A percentile compares a stretch with the other conserved stretches of the same genome.
These are phyloP conservation scores for Blennius ocellaris DNA, from an alignment of 2,113 vertebrate genomes.

Conservation along the genomic window DNA sequence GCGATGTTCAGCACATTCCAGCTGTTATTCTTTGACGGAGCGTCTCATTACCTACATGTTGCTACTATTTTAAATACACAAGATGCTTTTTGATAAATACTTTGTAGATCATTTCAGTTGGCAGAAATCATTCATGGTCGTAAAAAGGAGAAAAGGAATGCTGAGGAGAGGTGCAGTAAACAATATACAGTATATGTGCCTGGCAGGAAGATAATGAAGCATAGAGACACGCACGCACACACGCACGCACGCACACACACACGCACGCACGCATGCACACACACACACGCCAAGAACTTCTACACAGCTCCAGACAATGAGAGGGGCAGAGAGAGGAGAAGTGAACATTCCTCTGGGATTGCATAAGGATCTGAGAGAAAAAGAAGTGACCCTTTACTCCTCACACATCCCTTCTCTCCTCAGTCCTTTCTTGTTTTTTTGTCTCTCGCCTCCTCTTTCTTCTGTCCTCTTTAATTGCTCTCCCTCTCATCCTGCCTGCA, in stretches of 20 bases:
- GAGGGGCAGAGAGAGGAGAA: conserved; percentile 56
- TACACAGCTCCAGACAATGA: conserved; percentile 60
- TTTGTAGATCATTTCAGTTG: background rate
- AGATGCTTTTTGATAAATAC: background rate
- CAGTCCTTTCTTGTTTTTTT: background rate
- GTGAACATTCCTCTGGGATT: conserved; percentile 72
- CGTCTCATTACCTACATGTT: too few relatives aligned
- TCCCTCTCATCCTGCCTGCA: background rate
- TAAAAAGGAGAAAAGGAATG: background rate
- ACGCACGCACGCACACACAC: conserved; percentile 1
- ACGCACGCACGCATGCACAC: conserved; percentile 23
- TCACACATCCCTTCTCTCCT: conserved; percentile 23
- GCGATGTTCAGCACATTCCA: too few relatives aligned
- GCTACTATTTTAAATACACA: too few relatives aligned
- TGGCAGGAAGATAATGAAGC: too few relatives aligned
- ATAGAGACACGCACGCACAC: background rate
- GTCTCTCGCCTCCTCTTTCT: background rate
- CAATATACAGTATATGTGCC: background rate
- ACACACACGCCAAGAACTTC: conserved; percentile 38
- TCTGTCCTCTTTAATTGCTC: conserved; percentile 6
- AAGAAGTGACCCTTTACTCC: conserved; percentile 48
- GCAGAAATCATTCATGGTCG: background rate
- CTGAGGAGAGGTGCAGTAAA: background rate
- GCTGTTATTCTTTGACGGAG: too few relatives aligned
- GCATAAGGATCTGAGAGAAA: conserved; percentile 62